Base-by-base conservation (phyloP, 2,888 invertebrate genomes). In the Synergus umbraculus region DNA sequence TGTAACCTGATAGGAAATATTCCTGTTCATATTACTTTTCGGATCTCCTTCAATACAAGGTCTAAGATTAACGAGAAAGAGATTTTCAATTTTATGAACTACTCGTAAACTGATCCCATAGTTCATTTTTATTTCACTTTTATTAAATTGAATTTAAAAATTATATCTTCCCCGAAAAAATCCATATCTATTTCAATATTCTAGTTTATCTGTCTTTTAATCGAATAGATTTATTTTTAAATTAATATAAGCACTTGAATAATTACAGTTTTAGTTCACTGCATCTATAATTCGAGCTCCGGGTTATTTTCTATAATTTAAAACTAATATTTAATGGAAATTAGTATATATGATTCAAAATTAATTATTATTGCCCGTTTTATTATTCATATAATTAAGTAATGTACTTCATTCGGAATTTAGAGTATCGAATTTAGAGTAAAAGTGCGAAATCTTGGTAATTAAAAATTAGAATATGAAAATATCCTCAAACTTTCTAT, bases 31-130 rank as follows among this genome's bases (percentile, higher is more conserved):
- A 60, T 60, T 60, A 18, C 60, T 22, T 10, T n/a, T 9, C 22
- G 60, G 22, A 60, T 60, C 3, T 60, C 58, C 9, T 18, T 22
- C 58, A 58, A 58, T 58, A 18, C 18, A 2, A 22, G 18, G 54
- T 5, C 10, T 3, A 18, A 58, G 58, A 58, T 18, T 18, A 58
- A 22, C 10, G 22, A 60, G 18, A n/a, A 18, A 58, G 4, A 22
- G 60, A 60, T 60, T 60, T 60, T 60, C 22, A 60, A 60, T 60
- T 60, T 60, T 60, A 60, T 60, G 18, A 10, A 10, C 60, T 54
- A 54, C 49, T 22, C 18, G 60, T 60, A 12, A 60, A 22, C 1
- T 22, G n/a, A 60, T 22, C 12, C 22, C 3, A 60, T 60, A 9
- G 3, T 22, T 1, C 9, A 60, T 60, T 60, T 18, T 60, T 60